Base-by-base conservation (phyloP, 2,888 invertebrate genomes). In the Agrotis exclamationis region DNA sequence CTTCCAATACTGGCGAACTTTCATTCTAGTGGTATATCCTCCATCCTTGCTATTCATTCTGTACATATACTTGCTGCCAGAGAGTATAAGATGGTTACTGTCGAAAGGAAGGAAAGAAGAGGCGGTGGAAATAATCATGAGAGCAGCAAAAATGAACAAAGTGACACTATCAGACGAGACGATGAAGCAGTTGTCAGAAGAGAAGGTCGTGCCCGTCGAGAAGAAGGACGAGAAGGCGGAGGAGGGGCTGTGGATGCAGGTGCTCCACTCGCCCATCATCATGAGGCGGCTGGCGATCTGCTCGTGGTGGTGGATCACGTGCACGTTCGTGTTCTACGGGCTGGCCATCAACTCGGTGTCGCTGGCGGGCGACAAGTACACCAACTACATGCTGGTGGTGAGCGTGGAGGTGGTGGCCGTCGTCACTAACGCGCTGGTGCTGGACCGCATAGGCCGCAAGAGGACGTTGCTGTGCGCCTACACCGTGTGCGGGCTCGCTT, bases 261-360 rank as follows among this genome's bases (percentile, higher is more conserved):
- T 95, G 75, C 63, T 95, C 24, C 87, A 84, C 14, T 96, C 96
- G 0, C 95, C 93, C 0, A 94, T 95, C 24, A 95, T 96, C 54
- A 93, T 95, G 93, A 92, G 79, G 13, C 90, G 96, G 3, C 82
- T 96, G 48, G 94, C 93, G 2, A 94, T 95, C 22, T 95, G 95
- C 66, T 95, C 95, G 4, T 96, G 95, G 92, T 98, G 98, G 94
- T 98, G 98, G 98, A 97, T 98, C 54, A 97, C 98, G 0, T 98
- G 97, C 84, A 97, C 98, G 0, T 97, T 98, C 82, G 97, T 98
- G 54, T 98, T 98, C 92, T 98, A 98, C 88, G 98, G 98, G 0
- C 93, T 98, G 67, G 98, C 98, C 6, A 96, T 98, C 81, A 98
- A 98, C 93, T 97, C 98, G 0, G 98, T 98, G 18, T 96, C 97